These are phyloP conservation scores for Neria commutata DNA, from an alignment of 2,888 invertebrate genomes.

Conservation along the genomic window DNA sequence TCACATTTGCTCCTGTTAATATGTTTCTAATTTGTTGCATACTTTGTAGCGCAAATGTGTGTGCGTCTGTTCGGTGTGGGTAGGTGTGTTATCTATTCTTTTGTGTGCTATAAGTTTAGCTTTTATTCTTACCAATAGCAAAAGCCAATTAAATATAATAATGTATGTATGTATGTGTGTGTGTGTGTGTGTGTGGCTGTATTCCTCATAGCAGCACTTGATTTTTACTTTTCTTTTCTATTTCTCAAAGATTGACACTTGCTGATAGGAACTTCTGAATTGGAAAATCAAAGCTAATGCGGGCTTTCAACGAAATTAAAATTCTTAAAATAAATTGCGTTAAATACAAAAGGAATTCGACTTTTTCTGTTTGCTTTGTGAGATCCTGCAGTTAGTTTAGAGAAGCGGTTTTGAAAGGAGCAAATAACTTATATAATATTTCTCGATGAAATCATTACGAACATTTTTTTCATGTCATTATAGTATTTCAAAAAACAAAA, in stretches of 20 bases:
- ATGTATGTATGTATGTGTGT: no score
- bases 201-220: not conserved
- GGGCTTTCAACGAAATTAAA: not conserved
- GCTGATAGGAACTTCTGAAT: constrained; percentile 6
- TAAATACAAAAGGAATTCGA: no score
- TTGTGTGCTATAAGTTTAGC: not conserved
- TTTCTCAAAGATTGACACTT: constrained; percentile 19
- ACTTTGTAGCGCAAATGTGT: constrained; percentile 36
- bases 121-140: not conserved
- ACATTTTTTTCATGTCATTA: no score
- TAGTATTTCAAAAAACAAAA: no score
- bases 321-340: no score
- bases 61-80: no score
- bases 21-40: constrained; percentile 42
- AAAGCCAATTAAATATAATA: constrained; percentile 3
- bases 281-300: not conserved
- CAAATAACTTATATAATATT: no score
- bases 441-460: no score
- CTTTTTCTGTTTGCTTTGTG: no score
- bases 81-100: not conserved
- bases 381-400: no score
- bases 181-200: no score
- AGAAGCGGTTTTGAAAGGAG: no score
- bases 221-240: not conserved
- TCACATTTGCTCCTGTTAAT: not conserved